Percentiles rank a stretch among this genome's conserved stretches.
These are phyloP conservation scores for Zonitis immaculata DNA, from an alignment of 2,888 invertebrate species.

Conservation along the genomic window DNA sequence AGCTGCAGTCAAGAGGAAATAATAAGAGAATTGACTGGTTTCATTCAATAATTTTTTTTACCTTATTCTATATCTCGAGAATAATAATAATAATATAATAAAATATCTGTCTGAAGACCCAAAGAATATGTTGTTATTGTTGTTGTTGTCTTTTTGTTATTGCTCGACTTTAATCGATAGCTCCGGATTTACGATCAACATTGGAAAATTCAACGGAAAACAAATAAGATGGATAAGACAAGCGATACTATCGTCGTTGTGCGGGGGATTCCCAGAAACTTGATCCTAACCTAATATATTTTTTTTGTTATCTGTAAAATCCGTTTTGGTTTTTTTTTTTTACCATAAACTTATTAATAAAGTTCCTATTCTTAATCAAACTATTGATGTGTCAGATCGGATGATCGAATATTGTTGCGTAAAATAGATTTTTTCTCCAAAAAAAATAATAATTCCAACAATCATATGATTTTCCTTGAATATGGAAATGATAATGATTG, in stretches of 20 bases:
- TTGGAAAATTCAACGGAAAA: too few relatives aligned
- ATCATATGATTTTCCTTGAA: conserved; percentile 18
- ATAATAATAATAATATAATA: too few relatives aligned
- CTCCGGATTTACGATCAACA: background rate
- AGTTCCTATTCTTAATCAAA: background rate
- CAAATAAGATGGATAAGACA: background rate
- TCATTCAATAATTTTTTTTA: background rate
- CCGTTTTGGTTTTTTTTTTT: too few relatives aligned
- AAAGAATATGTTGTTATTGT: too few relatives aligned
- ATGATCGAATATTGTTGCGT: background rate
- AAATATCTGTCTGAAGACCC: too few relatives aligned
- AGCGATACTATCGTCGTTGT: too few relatives aligned
- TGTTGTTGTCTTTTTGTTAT: too few relatives aligned
- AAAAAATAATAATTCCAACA: conserved; percentile 7
- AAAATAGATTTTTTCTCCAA: background rate
- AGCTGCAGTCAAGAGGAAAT: background rate
- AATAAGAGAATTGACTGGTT: background rate
- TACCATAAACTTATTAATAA: background rate
- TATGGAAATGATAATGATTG: conserved; percentile 19
- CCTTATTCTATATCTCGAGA: background rate
- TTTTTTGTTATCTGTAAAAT: too few relatives aligned
- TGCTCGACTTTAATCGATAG: background rate
- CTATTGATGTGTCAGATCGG: background rate
- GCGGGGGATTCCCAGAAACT: too few relatives aligned
- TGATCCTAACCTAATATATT: too few relatives aligned